These are phyloP conservation scores for Linurgus olivaceus DNA, from an alignment of 2,797 vertebrate genomes.

Conservation along the genomic window DNA sequence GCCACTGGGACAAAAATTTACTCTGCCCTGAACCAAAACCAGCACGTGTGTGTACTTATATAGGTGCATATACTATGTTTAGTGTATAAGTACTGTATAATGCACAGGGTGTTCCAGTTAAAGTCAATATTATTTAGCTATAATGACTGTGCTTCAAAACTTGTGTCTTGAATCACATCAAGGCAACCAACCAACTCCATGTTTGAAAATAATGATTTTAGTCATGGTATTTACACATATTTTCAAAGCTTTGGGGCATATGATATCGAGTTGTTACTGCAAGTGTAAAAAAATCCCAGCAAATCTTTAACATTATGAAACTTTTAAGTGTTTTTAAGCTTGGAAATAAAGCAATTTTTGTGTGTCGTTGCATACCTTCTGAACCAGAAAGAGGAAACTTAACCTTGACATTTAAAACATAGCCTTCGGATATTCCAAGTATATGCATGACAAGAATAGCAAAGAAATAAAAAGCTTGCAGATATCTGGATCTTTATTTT, in stretches of 20 bases:
- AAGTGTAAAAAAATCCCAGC: neutral
- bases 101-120: neutral
- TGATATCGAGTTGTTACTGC: neutral
- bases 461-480: neutral
- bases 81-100: neutral
- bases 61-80: accelerated
- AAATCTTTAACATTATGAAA: neutral
- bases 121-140: neutral
- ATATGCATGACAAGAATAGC: neutral
- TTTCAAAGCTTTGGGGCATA: neutral
- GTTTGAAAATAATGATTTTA: neutral
- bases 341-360: neutral
- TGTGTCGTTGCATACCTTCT: neutral
- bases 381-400: neutral
- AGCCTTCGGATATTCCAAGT: neutral
- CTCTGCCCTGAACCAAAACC: accelerated
- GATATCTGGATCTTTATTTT: neutral
- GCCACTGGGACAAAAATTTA: neutral
- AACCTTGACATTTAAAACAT: neutral
- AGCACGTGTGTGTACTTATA: neutral
- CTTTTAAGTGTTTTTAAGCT: neutral
- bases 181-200: neutral
- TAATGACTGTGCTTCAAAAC: neutral
- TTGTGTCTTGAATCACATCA: neutral
- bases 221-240: neutral